Evolutionary conservation across 2,797 vertebrate species (phyloP).

Genomic region (Falco rusticolus): DNA sequence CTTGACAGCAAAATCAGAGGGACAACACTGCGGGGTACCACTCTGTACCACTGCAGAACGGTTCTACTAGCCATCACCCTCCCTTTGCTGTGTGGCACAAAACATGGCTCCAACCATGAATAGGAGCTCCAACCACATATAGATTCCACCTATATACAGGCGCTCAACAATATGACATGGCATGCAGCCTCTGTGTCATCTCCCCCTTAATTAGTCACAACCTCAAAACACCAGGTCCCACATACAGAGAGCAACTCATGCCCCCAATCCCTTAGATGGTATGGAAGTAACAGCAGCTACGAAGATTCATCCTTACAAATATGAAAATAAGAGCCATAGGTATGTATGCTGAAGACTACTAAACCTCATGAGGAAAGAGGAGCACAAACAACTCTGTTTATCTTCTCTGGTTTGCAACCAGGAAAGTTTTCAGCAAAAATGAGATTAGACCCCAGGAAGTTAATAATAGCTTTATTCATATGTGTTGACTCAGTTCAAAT

Average conservation of each 20-base stretch:
- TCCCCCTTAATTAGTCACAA: background rate
- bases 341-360: background rate
- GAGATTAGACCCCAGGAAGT: background rate
- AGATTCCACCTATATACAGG: background rate
- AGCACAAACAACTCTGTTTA: background rate
- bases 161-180: background rate
- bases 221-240: background rate
- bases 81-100: background rate
- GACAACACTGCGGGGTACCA: background rate
- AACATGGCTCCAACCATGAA: background rate
- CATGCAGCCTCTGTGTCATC: background rate
- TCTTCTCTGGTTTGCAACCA: background rate
- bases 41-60: background rate
- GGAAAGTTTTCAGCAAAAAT: background rate
- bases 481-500: slow-evolving; percentile 58
- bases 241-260: background rate
- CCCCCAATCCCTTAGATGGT: background rate
- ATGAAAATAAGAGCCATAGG: background rate
- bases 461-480: background rate
- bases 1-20: background rate
- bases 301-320: background rate
- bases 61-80: background rate
- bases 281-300: background rate
- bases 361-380: background rate
- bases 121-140: background rate